Evolutionary conservation across 2,113 vertebrate species (phyloP), one percentile per base, ranked within the genome.

Genomic region (Engystomops pustulosus): DNA sequence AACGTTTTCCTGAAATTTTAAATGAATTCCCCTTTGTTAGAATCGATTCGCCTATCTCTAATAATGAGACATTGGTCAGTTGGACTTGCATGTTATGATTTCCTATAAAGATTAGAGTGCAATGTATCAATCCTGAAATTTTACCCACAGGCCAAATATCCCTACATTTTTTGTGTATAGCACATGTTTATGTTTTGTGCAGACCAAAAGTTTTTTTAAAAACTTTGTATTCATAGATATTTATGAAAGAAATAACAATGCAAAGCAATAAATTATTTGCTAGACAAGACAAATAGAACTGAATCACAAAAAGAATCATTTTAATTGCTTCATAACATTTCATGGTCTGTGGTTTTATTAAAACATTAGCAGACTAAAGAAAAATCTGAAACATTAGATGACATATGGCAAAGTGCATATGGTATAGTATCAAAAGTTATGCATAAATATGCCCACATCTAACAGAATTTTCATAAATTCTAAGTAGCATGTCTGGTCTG

Each of bases 321-420:
- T 65, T 32, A 30, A 32, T 65, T 65, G 27, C 60, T 65, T 65
- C 14, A 65, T 32, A 65, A 65, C 14, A 62, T 34, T 6, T 17
- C 32, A 32, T 65, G 11, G 58, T 62, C 58, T 30, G 12, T 62
- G 58, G 10, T 30, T 30, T 30, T 62, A 62, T 62, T 62, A 62
- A 27, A n/a, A 55, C 2, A 60, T 27, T 60, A 65, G 27, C 23
- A 34, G 1, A 65, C 30, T 60, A 10, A 65, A 32, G 60, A 25
- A 65, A 17, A 10, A 65, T 10, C 27, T 65, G 27, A 32, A 65
- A 65, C 60, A 65, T 65, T 65, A 62, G 60, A 14, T 32, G 27
- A 65, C 60, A 32, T 65, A 65, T 65, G 60, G 60, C 60, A 65
- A 17, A 32, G 27, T 32, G 27, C 60, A 65, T 65, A 65, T 65